Evolutionary conservation across 2,113 vertebrate genomes (phyloP).

Genomic region (Datnioides undecimradiatus): DNA sequence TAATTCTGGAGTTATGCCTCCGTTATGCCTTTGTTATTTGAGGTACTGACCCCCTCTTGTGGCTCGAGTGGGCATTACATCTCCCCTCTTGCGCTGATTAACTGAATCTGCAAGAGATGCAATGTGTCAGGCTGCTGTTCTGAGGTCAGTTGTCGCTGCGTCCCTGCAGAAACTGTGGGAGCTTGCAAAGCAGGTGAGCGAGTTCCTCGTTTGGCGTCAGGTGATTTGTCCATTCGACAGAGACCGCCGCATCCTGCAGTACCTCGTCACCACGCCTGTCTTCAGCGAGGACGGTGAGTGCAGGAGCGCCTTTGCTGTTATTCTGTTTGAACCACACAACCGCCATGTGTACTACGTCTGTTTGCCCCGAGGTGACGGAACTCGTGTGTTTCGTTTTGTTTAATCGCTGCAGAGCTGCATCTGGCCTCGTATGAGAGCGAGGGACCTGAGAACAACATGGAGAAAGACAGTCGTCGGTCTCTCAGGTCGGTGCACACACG

Average conservation of each 20-base stretch:
- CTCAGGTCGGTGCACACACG: slow-evolving; percentile 86
- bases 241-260: slow-evolving; percentile 93
- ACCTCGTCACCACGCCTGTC: slow-evolving; percentile 91
- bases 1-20: background rate
- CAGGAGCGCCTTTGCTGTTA: accelerated
- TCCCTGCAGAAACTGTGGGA: slow-evolving; percentile 95
- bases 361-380: background rate
- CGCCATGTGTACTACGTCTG: background rate
- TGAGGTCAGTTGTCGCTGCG: background rate
- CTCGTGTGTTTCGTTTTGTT: slow-evolving; percentile 11
- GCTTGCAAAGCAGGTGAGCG: slow-evolving; percentile 93
- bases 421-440: slow-evolving; percentile 97
- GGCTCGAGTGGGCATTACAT: slow-evolving; percentile 9
- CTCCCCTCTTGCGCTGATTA: background rate
- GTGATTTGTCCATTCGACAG: slow-evolving; percentile 95
- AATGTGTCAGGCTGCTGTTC: background rate
- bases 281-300: slow-evolving; percentile 92
- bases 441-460: slow-evolving; percentile 95
- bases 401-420: slow-evolving; percentile 88
- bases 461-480: slow-evolving; percentile 96
- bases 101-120: background rate
- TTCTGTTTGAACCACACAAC: background rate
- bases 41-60: slow-evolving; percentile 47
- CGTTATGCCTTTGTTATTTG: background rate
- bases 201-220: slow-evolving; percentile 97